Evolutionary conservation across 2,113 vertebrate genomes (phyloP).

Genomic region (Pogona vitticeps): DNA sequence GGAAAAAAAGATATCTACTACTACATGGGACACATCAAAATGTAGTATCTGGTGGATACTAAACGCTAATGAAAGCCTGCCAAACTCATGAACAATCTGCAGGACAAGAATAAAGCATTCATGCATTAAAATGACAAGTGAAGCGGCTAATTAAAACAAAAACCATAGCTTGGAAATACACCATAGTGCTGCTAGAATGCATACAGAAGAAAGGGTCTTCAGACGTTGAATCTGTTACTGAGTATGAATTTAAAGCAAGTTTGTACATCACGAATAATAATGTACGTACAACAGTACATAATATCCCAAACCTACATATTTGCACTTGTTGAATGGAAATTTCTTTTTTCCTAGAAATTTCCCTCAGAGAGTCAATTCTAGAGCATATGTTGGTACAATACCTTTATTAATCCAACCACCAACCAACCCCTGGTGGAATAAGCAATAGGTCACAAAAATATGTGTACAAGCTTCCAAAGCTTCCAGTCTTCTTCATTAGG

Average conservation of each 20-base stretch:
- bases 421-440: too few species aligned
- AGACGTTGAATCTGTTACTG: slow-evolving; percentile 8
- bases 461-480: too few species aligned
- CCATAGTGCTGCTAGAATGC: neutral
- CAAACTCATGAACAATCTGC: slow-evolving; percentile 26
- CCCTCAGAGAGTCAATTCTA: neutral
- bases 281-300: neutral
- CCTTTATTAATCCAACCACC: too few species aligned
- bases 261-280: neutral
- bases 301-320: neutral
- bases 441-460: too few species aligned
- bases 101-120: neutral
- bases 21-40: slow-evolving; percentile 16
- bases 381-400: too few species aligned
- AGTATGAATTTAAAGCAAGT: neutral
- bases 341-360: neutral
- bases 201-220: too few species aligned
- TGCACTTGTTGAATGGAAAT: neutral
- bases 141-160: slow-evolving; percentile 26
- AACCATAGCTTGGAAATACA: neutral
- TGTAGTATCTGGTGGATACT: slow-evolving; percentile 5
- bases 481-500: too few species aligned
- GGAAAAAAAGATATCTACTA: neutral
- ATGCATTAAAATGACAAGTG: neutral
- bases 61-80: slow-evolving; percentile 30